Evolutionary conservation across 1,140 invertebrate genomes (phyloP), one percentile per base, ranked within the genome.

Genomic region (Solen grandis): DNA sequence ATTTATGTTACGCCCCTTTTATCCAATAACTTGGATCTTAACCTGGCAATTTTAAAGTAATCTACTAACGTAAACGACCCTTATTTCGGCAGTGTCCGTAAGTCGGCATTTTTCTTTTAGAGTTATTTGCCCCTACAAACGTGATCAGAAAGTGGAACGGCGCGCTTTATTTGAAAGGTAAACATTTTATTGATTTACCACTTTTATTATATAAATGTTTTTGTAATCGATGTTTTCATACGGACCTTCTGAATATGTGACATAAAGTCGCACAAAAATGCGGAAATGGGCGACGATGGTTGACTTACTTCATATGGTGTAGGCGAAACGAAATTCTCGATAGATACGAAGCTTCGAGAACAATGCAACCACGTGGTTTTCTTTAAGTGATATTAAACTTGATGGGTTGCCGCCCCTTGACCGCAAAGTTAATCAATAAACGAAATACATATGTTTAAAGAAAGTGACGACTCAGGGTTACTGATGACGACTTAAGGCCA

Each of bases 11-110:
- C n/a, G n/a, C n/a, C n/a, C n/a, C n/a, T n/a, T n/a, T n/a, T n/a
- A n/a, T n/a, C n/a, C n/a, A n/a, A n/a, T n/a, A n/a, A n/a, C n/a
- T n/a, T n/a, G n/a, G n/a, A n/a, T n/a, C n/a, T n/a, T n/a, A n/a
- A n/a, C n/a, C n/a, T n/a, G n/a, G n/a, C n/a, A n/a, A n/a, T n/a
- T n/a, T n/a, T n/a, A n/a, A n/a, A n/a, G n/a, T n/a, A 50, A 50
- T 50, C 46, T 14, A 50, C n/a, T 22, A 22, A 59, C 27, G 55
- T 59, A 59, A 59, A 59, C 19, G 19, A 22, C 19, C 55, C 55
- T 59, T 59, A 59, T 13, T 29, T 59, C 55, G 55, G 19, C 55
- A 59, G 55, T 59, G 55, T 59, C 55, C 27, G 19, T 59, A 13
- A 59, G 55, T 46, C 41, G 41, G 41, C 41, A 46, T 46, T 46